These are phyloP conservation scores for Papilio polytes DNA, from an alignment of 1,140 invertebrate species.

Conservation along the genomic window DNA sequence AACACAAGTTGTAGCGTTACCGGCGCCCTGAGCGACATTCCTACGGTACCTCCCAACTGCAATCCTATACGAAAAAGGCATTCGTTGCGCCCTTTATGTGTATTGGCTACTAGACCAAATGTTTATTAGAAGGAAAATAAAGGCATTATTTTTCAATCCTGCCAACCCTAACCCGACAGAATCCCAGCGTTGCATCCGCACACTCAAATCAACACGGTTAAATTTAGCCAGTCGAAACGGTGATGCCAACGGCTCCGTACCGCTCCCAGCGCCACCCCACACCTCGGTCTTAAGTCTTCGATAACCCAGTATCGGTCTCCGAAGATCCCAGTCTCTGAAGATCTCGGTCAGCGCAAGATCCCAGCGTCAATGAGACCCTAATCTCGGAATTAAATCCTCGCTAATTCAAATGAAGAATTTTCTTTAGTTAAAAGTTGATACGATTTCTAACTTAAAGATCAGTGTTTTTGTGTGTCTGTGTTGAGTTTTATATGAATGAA, in stretches of 20 bases:
- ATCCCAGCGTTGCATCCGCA: constrained; percentile 52
- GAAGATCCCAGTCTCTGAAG: background rate
- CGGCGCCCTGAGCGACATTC: no score
- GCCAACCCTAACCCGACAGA: constrained; percentile 16
- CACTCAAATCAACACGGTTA: constrained; percentile 64
- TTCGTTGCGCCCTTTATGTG: no score
- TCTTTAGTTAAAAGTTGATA: constrained; percentile 1
- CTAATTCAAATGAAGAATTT: background rate
- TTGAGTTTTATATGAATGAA: constrained; percentile 3
- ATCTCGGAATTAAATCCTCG: background rate
- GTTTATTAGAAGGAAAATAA: background rate
- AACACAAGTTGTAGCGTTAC: no score
- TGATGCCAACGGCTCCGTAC: constrained; percentile 69
- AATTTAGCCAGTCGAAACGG: constrained; percentile 79
- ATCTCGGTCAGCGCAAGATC: background rate
- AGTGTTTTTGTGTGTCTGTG: constrained; percentile 3
- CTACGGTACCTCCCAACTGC: no score
- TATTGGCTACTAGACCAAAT: no score
- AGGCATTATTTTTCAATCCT: background rate
- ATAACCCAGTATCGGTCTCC: background rate
- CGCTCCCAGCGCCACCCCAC: constrained; percentile 42
- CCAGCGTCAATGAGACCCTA: background rate
- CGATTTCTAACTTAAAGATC: background rate
- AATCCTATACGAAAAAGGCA: no score
- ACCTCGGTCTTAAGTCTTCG: constrained; percentile 42